Conservation (phyloP, 2,113 vertebrate species). For the Aspidoscelis tigris region DNA sequence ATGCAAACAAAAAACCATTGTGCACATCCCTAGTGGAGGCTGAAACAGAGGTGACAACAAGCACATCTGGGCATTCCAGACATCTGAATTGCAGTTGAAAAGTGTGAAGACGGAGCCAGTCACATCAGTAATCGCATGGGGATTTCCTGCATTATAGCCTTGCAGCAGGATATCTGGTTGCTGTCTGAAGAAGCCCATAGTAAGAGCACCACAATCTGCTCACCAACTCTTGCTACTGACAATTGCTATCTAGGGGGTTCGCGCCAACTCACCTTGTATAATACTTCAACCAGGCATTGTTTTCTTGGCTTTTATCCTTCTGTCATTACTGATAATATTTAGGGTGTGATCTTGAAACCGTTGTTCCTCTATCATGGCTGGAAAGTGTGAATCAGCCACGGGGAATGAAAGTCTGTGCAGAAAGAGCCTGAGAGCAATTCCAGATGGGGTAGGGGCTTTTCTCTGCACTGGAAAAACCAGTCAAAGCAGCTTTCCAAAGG, state of each 20-base stretch:
- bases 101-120: too few species aligned
- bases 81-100: too few species aligned
- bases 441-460: not conserved
- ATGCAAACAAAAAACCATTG: too few species aligned
- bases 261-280: not conserved
- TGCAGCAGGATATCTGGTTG: too few species aligned
- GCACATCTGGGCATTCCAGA: too few species aligned
- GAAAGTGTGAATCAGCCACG: too few species aligned
- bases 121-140: too few species aligned
- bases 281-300: conserved; percentile 10
- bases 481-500: not conserved
- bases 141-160: too few species aligned
- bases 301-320: not conserved
- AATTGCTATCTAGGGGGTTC: not conserved
- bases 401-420: not conserved
- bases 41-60: too few species aligned
- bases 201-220: not conserved
- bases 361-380: not conserved
- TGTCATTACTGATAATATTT: not conserved
- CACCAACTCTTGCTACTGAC: not conserved
- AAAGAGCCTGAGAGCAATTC: not conserved
- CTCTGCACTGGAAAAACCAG: not conserved
- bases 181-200: not conserved
- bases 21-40: too few species aligned
- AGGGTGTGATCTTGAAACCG: not conserved